Evolutionary conservation across 2,797 vertebrate species (phyloP).

Genomic region (Ctenopoma kingsleyae): DNA sequence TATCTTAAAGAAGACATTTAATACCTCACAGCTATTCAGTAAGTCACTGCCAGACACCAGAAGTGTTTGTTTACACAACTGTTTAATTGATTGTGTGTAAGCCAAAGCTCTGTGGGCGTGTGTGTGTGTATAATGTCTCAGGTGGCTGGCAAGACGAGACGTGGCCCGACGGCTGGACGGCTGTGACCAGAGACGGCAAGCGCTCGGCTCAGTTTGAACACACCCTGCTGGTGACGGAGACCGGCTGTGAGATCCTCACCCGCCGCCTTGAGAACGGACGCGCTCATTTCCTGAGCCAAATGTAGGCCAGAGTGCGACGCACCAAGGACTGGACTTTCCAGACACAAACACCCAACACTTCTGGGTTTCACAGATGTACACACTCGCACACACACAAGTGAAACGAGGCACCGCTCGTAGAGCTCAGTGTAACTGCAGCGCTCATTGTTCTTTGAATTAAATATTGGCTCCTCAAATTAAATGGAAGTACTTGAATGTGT

Average conservation of each 20-base stretch:
- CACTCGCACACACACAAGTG: conserved; percentile 21
- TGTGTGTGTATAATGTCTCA: conserved; percentile 58
- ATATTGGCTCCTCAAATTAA: conserved; percentile 70
- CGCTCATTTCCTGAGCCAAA: conserved; percentile 93
- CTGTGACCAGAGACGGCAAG: conserved; percentile 95
- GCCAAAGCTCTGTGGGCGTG: conserved; percentile 3
- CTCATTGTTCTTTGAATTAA: conserved; percentile 61
- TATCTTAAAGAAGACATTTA: neutral
- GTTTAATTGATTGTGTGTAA: conserved; percentile 47
- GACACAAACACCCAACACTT: conserved; percentile 42
- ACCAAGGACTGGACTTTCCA: conserved; percentile 64
- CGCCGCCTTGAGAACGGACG: conserved; percentile 88
- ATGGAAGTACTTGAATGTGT: conserved; percentile 85
- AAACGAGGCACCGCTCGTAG: conserved; percentile 47
- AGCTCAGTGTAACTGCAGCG: conserved; percentile 56
- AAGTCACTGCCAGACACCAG: neutral
- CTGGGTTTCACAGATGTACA: conserved; percentile 37
- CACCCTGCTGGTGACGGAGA: conserved; percentile 96
- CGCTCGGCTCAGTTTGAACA: conserved; percentile 99
- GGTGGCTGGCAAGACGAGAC: conserved; percentile 99
- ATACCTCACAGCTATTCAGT: neutral
- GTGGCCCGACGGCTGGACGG: conserved; percentile 99
- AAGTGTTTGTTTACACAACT: conserved; percentile 1
- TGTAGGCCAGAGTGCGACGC: conserved; percentile 76
- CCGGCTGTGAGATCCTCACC: conserved; percentile 96